Percentiles rank a stretch among this genome's conserved stretches.
Evolutionary conservation across 2,888 invertebrate genomes (phyloP).

Genomic region (Eupithecia subfuscata): DNA sequence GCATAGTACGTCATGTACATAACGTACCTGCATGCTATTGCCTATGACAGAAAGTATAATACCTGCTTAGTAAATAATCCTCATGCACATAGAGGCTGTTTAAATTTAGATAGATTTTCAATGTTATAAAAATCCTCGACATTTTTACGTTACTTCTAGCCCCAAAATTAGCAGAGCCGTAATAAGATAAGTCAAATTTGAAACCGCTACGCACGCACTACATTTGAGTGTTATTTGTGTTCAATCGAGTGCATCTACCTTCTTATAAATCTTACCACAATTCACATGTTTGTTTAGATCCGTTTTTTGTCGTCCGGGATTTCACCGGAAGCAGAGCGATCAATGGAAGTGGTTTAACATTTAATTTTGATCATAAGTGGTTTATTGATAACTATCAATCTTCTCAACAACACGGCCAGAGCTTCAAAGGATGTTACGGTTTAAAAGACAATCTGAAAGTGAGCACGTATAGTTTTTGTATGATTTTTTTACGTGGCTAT

Average conservation of each 20-base stretch:
- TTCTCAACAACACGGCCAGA: slow-evolving; percentile 35
- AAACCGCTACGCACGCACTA: neutral
- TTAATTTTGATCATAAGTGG: slow-evolving; percentile 62
- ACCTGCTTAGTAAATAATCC: neutral
- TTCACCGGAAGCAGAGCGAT: slow-evolving; percentile 73
- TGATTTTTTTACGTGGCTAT: neutral
- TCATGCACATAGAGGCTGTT: neutral
- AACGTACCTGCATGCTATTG: neutral
- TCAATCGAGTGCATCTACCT: neutral
- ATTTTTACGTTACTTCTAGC: neutral
- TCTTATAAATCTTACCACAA: slow-evolving; percentile 38
- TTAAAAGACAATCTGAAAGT: slow-evolving; percentile 31
- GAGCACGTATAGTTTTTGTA: slow-evolving; percentile 4
- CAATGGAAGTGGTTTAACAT: slow-evolving; percentile 63
- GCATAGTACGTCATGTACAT: neutral
- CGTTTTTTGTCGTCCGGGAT: slow-evolving; percentile 68
- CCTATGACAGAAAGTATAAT: neutral
- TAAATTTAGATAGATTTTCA: neutral
- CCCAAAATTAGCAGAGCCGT: neutral
- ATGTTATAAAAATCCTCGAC: neutral
- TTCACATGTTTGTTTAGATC: slow-evolving; percentile 76
- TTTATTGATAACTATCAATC: slow-evolving; percentile 44
- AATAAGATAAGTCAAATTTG: neutral
- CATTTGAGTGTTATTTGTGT: neutral
- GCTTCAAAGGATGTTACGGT: slow-evolving; percentile 40